These are phyloP conservation scores for Drosophila kepulauana DNA, from an alignment of 1,140 invertebrate genomes.

Conservation along the genomic window DNA sequence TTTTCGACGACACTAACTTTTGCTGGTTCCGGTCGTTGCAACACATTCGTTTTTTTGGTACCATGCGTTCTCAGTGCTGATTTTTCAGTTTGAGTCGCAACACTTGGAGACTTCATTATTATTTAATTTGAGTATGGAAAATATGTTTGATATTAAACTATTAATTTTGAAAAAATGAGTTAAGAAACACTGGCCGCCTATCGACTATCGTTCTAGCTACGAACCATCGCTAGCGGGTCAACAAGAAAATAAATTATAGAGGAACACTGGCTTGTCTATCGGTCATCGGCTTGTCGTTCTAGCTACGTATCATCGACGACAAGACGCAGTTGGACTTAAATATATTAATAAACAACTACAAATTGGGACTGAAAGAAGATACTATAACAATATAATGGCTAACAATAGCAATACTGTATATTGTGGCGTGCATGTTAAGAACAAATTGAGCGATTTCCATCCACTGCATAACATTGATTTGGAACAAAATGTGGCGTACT, in stretches of 20 bases:
- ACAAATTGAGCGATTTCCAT: constrained; percentile 74
- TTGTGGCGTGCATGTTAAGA: constrained; percentile 69
- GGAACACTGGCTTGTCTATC: no score
- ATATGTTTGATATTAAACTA: constrained; percentile 18
- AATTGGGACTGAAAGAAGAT: constrained; percentile 24
- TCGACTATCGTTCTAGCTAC: constrained; percentile 37
- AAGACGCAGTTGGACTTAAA: constrained; percentile 19
- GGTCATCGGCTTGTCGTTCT: no score
- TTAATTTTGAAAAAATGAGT: constrained; percentile 15
- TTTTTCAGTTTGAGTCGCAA: constrained; percentile 25
- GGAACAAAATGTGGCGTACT: constrained; percentile 64
- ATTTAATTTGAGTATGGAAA: not conserved
- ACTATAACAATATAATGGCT: constrained; percentile 13
- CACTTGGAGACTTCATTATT: constrained; percentile 11
- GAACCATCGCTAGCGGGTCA: constrained; percentile 16
- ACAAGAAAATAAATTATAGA: constrained; percentile 17
- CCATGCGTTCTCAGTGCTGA: not conserved
- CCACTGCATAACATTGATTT: constrained; percentile 74
- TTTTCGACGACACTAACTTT: not conserved
- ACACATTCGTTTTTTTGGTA: not conserved
- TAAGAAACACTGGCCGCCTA: constrained; percentile 30
- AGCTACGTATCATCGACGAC: not conserved
- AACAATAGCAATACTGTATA: constrained; percentile 64
- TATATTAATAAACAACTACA: constrained; percentile 42
- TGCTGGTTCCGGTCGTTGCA: not conserved